Evolutionary conservation across 92 coral and sea anemone genomes (phyloP).

Genomic region (Porites rus): DNA sequence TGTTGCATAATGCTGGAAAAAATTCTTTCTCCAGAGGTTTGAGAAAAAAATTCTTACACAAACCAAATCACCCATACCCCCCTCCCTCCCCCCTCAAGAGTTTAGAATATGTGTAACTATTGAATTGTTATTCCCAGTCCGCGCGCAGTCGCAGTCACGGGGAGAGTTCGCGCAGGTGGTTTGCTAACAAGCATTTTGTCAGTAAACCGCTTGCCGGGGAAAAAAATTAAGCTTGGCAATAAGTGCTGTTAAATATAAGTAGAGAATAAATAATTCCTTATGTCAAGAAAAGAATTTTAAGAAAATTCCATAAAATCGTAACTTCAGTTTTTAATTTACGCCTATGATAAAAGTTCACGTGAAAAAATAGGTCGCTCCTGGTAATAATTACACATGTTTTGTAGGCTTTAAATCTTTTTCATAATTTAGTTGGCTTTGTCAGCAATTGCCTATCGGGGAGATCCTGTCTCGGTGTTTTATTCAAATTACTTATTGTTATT

Average conservation of each 20-base stretch:
- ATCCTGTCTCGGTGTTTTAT: slow-evolving; percentile 16
- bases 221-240: neutral
- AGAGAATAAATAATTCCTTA: neutral
- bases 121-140: neutral
- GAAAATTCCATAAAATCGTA: neutral
- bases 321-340: neutral
- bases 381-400: slow-evolving; percentile 24
- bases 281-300: neutral
- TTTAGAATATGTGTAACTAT: neutral
- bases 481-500: slow-evolving; percentile 54
- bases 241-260: neutral
- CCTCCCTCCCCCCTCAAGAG: too few relatives aligned
- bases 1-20: too few relatives aligned
- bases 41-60: too few relatives aligned
- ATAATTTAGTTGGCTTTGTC: slow-evolving; percentile 47
- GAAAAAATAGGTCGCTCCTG: neutral
- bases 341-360: neutral
- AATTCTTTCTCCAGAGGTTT: too few relatives aligned
- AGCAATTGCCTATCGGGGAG: slow-evolving; percentile 38
- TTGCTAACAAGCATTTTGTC: neutral
- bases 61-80: too few relatives aligned
- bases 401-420: slow-evolving; percentile 38
- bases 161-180: neutral
- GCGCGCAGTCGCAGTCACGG: neutral
- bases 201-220: slow-evolving; percentile 24